phyloP scores from a whole-genome alignment of 2,113 vertebrate species.

The Aphyosemion australe region DNA sequence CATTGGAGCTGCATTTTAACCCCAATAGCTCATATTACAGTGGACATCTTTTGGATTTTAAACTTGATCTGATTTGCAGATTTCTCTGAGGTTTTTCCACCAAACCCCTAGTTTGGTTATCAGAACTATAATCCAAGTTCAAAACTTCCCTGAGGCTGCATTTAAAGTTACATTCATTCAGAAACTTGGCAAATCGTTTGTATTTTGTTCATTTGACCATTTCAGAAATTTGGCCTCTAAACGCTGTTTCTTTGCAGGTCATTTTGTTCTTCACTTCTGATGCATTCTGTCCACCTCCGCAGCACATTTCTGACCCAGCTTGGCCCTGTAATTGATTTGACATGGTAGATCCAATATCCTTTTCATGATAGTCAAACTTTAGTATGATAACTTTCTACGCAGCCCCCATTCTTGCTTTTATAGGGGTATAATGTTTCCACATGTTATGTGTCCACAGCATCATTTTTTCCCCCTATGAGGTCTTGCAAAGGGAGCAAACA shows the following conservation, averaged over 20 bases:
- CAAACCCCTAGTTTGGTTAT: too few species aligned
- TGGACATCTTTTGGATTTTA: conserved; percentile 2
- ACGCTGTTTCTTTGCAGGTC: conserved; percentile 38
- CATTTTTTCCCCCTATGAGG: conserved; percentile 34
- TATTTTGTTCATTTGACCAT: conserved; percentile 20
- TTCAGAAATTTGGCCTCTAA: conserved; percentile 10
- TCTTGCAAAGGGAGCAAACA: conserved; percentile 36
- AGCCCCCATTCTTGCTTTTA: conserved; percentile 69
- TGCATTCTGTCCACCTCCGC: conserved; percentile 69
- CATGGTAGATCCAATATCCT: conserved; percentile 82
- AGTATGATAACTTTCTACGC: conserved; percentile 75
- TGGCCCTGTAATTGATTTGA: conserved; percentile 82
- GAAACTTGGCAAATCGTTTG: conserved; percentile 26
- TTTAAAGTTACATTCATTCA: not conserved
- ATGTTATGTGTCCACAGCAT: conserved; percentile 57
- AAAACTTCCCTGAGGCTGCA: not conserved
- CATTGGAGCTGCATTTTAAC: not conserved
- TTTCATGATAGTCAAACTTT: conserved; percentile 83
- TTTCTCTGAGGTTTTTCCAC: too few species aligned
- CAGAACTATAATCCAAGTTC: not conserved
- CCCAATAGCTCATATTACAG: conserved; percentile 8
- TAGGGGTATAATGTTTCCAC: conserved; percentile 79
- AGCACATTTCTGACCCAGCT: conserved; percentile 80
- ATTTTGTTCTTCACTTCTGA: conserved; percentile 74
- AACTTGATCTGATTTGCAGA: not conserved